phyloP scores from a whole-genome alignment of 2,888 invertebrate genomes.

The Acanthococcus lagerstroemiae region DNA sequence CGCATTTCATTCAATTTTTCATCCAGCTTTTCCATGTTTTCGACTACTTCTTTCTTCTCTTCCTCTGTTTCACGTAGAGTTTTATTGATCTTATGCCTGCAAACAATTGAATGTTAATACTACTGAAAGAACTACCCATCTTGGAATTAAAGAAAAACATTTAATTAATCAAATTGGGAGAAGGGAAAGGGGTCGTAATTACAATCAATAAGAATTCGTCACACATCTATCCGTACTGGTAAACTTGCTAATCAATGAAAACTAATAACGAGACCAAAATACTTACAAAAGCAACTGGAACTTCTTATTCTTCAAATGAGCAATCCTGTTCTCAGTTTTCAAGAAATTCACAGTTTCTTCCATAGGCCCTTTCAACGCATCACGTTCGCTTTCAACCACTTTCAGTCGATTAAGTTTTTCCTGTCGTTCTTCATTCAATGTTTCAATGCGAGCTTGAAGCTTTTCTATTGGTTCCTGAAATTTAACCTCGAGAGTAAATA shows the following conservation, averaged over 20 bases:
- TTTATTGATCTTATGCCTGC: conserved; percentile 23
- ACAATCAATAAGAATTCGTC: too few relatives aligned
- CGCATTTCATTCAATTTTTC: conserved; percentile 53
- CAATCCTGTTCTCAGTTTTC: conserved; percentile 64
- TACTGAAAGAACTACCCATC: too few relatives aligned
- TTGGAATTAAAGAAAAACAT: conserved; percentile 2
- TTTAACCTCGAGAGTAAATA: neutral
- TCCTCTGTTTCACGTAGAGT: conserved; percentile 39
- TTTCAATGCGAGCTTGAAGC: conserved; percentile 61
- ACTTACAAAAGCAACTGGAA: conserved; percentile 59
- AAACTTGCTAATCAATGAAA: neutral
- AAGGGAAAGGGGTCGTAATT: too few relatives aligned
- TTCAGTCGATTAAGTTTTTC: conserved; percentile 79
- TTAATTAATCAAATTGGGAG: neutral
- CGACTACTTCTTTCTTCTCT: conserved; percentile 50
- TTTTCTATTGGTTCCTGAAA: conserved; percentile 63
- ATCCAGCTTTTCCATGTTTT: conserved; percentile 44
- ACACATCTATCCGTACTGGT: too few relatives aligned
- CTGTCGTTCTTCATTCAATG: conserved; percentile 58
- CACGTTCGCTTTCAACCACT: conserved; percentile 69
- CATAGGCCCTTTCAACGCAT: conserved; percentile 66
- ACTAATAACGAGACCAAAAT: conserved; percentile 1
- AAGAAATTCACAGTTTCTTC: conserved; percentile 67
- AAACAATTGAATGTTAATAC: conserved; percentile 31
- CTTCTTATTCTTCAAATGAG: conserved; percentile 57